Conservation (phyloP, 2,797 vertebrate species). For the Enteromius paludinosus region DNA sequence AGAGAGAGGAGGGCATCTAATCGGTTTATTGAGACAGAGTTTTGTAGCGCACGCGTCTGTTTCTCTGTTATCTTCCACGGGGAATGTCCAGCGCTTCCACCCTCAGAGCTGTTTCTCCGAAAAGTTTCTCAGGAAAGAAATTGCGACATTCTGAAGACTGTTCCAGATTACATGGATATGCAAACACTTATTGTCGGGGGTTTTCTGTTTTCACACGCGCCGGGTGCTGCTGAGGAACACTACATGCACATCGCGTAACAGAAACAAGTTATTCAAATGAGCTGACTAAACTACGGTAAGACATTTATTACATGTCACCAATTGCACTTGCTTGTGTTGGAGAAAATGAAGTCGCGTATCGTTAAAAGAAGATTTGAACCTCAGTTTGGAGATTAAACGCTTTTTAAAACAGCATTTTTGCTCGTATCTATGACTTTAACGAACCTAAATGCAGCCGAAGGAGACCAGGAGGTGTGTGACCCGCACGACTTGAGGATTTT, state of each 20-base stretch:
- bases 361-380: constrained; percentile 8
- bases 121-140: background rate
- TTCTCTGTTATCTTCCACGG: constrained; percentile 63
- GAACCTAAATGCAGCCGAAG: constrained; percentile 32
- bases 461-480: constrained; percentile 17
- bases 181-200: background rate
- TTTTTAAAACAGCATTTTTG: background rate
- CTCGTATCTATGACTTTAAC: background rate
- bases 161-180: background rate
- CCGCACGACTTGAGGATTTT: constrained; percentile 57
- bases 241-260: background rate
- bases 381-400: background rate
- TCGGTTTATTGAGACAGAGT: constrained; percentile 82
- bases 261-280: background rate
- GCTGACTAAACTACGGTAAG: constrained; percentile 1
- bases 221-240: background rate
- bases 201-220: background rate
- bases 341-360: background rate
- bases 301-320: background rate
- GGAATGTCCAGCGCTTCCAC: constrained; percentile 39
- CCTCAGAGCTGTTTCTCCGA: background rate
- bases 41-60: constrained; percentile 62
- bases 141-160: background rate
- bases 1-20: constrained; percentile 69
- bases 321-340: too few relatives aligned